Percentiles rank a stretch among this genome's conserved stretches.
Conservation (phyloP, 2,797 vertebrate genomes). For the Sternarchorhynchus goeldii region DNA sequence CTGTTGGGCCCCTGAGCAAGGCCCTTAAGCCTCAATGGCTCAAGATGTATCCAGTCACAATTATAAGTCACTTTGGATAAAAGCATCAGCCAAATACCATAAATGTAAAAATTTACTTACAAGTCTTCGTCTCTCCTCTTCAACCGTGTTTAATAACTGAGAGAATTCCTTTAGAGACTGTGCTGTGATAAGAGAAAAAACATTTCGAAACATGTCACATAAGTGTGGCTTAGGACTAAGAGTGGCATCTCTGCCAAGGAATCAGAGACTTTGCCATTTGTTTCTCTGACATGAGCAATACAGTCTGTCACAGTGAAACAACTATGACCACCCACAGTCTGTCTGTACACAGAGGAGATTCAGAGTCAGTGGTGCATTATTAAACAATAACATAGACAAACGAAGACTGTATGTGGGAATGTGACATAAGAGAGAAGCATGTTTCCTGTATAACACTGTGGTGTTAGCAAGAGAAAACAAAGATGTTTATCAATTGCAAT, state of each 20-base stretch:
- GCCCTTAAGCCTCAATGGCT: too few relatives aligned
- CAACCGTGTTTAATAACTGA: constrained; percentile 91
- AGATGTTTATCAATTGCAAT: neutral
- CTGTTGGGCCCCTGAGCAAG: too few relatives aligned
- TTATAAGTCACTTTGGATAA: too few relatives aligned
- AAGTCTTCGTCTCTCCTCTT: constrained; percentile 93
- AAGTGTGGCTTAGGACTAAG: neutral
- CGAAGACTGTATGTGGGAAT: constrained; percentile 39
- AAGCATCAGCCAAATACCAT: too few relatives aligned
- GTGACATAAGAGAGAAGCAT: constrained; percentile 27
- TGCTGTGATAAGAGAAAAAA: constrained; percentile 73
- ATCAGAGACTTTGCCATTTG: constrained; percentile 15
- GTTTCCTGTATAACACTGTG: constrained; percentile 26
- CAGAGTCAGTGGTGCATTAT: constrained; percentile 2
- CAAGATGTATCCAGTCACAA: too few relatives aligned
- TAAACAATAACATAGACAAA: constrained; percentile 29
- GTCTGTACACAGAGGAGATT: constrained; percentile 25
- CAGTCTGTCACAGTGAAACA: constrained; percentile 5
- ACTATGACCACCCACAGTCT: constrained; percentile 29
- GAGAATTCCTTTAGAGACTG: constrained; percentile 97
- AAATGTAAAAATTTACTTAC: constrained; percentile 71
- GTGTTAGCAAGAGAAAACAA: constrained; percentile 20
- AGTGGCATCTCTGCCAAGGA: neutral
- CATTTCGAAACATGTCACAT: constrained; percentile 15
- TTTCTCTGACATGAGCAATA: neutral